Evolutionary conservation across 2,888 invertebrate genomes (phyloP).

Genomic region (Apodemia hepburni): DNA sequence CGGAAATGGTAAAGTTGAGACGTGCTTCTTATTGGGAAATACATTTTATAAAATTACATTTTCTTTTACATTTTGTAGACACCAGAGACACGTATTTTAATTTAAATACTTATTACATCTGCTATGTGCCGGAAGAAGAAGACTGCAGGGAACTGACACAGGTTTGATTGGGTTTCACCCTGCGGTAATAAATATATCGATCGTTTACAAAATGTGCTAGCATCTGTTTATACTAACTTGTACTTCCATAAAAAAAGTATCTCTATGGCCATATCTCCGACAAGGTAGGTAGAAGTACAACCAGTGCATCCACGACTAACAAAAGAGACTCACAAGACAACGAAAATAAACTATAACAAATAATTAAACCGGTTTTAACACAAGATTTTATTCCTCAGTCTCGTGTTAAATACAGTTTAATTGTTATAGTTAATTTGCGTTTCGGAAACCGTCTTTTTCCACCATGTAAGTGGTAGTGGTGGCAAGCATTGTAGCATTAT

Average conservation of each 20-base stretch:
- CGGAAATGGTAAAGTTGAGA: slow-evolving; percentile 29
- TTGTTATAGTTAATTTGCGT: too few species aligned
- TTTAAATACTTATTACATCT: slow-evolving; percentile 14
- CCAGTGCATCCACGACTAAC: too few species aligned
- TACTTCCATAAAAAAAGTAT: not conserved
- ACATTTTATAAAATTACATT: slow-evolving; percentile 15
- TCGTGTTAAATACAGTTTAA: too few species aligned
- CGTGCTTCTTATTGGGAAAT: slow-evolving; percentile 24
- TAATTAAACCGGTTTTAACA: too few species aligned
- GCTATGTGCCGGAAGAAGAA: slow-evolving; percentile 2
- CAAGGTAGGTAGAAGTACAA: too few species aligned
- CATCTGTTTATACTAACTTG: not conserved
- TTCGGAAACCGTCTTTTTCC: too few species aligned
- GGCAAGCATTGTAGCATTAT: too few species aligned
- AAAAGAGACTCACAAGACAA: too few species aligned
- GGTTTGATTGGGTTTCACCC: not conserved
- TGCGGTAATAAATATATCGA: not conserved
- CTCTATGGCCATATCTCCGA: too few species aligned
- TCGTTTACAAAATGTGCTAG: not conserved
- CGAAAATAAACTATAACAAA: too few species aligned
- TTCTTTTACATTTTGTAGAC: slow-evolving; percentile 12
- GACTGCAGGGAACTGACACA: not conserved
- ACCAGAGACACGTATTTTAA: slow-evolving; percentile 10
- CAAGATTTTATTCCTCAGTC: too few species aligned
- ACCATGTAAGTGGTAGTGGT: too few species aligned